Percentiles rank a stretch among this genome's conserved stretches.
Conservation (phyloP, 2,888 invertebrate genomes). For the Nephrocerus scutellatus region DNA sequence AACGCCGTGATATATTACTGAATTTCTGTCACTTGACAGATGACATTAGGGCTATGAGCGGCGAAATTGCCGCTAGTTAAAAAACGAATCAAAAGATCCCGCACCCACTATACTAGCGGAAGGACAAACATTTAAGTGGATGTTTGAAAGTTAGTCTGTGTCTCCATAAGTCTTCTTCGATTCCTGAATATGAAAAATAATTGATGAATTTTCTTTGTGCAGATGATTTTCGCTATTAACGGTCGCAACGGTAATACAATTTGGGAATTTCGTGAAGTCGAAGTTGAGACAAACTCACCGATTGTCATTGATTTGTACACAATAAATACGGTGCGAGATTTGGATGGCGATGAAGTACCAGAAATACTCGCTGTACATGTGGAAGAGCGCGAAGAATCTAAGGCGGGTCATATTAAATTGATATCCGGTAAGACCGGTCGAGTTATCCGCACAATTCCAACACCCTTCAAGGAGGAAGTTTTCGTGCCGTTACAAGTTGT, state of each 20-base stretch:
- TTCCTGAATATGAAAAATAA: neutral
- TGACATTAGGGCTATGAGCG: too few species aligned
- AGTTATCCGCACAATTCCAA: constrained; percentile 55
- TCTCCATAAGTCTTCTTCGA: neutral
- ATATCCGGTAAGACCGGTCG: constrained; percentile 64
- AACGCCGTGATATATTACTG: too few species aligned
- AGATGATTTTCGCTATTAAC: constrained; percentile 60
- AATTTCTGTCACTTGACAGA: too few species aligned
- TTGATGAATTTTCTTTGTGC: constrained; percentile 20
- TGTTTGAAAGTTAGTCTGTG: too few species aligned
- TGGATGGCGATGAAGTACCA: constrained; percentile 60
- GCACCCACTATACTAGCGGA: too few species aligned
- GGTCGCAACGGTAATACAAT: constrained; percentile 59
- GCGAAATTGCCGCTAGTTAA: too few species aligned
- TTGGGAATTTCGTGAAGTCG: constrained; percentile 52
- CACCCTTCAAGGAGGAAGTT: constrained; percentile 60
- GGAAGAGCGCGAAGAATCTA: constrained; percentile 49
- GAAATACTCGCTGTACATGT: constrained; percentile 67
- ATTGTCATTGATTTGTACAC: constrained; percentile 58
- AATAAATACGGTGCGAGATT: constrained; percentile 62
- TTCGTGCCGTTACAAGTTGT: constrained; percentile 67
- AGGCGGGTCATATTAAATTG: constrained; percentile 59
- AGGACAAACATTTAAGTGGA: too few species aligned
- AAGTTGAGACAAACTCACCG: constrained; percentile 48
- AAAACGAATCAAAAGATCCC: too few species aligned